Evolutionary conservation across 2,888 invertebrate genomes (phyloP).

Genomic region (Amaurobius ferox): DNA sequence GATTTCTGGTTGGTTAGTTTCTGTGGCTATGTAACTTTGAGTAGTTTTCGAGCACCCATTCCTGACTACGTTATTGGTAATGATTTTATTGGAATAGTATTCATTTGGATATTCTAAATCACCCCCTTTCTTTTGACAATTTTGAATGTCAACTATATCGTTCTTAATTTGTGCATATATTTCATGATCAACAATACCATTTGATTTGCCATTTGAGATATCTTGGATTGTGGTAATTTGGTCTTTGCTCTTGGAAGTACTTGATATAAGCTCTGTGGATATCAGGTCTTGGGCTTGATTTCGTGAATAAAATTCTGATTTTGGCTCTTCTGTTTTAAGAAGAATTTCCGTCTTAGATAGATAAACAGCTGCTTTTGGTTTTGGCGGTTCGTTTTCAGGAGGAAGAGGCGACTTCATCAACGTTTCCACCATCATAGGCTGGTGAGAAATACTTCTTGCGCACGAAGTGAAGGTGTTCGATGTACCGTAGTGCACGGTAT

Average conservation of each 20-base stretch:
- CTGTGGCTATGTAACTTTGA: neutral
- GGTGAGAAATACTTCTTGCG: constrained; percentile 29
- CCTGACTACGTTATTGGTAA: neutral
- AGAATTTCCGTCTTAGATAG: constrained; percentile 48
- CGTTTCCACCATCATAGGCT: constrained; percentile 49
- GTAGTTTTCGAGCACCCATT: neutral
- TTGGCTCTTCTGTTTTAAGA: constrained; percentile 13
- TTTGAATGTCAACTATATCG: neutral
- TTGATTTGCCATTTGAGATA: neutral
- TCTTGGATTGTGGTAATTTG: neutral
- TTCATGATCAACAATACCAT: neutral
- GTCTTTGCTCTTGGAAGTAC: neutral
- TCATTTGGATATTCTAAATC: neutral
- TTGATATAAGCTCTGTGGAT: neutral
- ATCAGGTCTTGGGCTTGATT: neutral
- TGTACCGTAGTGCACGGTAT: neutral
- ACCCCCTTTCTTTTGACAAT: constrained; percentile 7
- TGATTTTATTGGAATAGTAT: neutral
- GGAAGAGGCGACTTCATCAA: constrained; percentile 27
- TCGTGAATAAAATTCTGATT: neutral
- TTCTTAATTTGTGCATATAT: neutral
- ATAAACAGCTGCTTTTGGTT: constrained; percentile 34
- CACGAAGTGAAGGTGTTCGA: constrained; percentile 44
- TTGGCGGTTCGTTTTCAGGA: constrained; percentile 1
- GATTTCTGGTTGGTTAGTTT: neutral